Evolutionary conservation across 2,797 vertebrate genomes (phyloP), one percentile per base, ranked within the genome.

Genomic region (Halcyon badia): DNA sequence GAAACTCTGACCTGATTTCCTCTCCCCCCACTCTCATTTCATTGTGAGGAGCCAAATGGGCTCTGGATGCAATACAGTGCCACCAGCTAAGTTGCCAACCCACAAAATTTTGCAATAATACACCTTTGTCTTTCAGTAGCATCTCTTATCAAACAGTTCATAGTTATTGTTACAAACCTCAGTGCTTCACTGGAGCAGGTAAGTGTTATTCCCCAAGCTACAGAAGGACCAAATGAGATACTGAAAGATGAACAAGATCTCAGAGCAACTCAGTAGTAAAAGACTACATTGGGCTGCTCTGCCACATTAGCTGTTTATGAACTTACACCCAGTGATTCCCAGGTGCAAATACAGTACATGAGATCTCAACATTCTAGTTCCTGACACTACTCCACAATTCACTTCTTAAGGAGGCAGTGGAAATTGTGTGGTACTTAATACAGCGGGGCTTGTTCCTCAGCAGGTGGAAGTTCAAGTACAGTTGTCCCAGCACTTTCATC

Each of bases 1-100:
- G 96, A 97, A 95, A 90, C 95, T 96, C 96, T 97, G 92, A 95
- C 94, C 96, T 96, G 96, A 85, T 97, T 98, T 96, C 94, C 90
- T 97, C 83, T 96, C 94, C 93, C 96, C 93, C 65, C 44, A 94
- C 77, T 94, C 96, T 96, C 65, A 82, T 94, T 83, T 92, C 79
- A 35, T 75, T 81, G 89, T 49, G 11, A 76, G 85, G 77, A 92
- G 88, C 75, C 94, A 93, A 84, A 90, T n/a, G 86, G 87, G 85
- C 68, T 85, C 86, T 90, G 85, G 39, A 69, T 94, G 93, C 92
- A 90, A 72, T 33, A 24, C 75, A 37, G 57, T 91, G 75, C 81
- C 79, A 76, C 76, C 17, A 70, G 92, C 35, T 82, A 79, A 85
- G 83, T 49, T 93, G 94, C 91, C 92, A 94, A 58, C 82, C 93